Evolutionary conservation across 2,113 vertebrate genomes (phyloP), one percentile per base, ranked within the genome.

Genomic region (Antennarius striatus): DNA sequence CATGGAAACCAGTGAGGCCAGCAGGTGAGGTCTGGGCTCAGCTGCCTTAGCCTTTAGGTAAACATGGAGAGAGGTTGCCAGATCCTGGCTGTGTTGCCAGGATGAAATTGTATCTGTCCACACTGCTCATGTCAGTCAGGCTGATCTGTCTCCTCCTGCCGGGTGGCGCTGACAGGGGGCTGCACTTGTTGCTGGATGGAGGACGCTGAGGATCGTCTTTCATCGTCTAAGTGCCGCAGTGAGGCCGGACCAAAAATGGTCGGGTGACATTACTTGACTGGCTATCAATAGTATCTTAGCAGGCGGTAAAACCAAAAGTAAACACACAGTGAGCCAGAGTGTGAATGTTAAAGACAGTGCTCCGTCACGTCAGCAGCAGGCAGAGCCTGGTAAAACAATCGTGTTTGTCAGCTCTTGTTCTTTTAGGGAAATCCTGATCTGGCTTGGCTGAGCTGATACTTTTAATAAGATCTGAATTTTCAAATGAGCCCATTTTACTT

Each of bases 201-300:
- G 86, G 91, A 86, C 90, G 77, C 52, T 53, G 87, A 92, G 91
- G 90, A 83, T 60, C 68, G 57, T 74, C 92, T 97, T 96, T 96
- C 89, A 95, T 92, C 90, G 84, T 86, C 91, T 92, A 92, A 95
- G 95, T 94, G 93, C 80, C 77, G 77, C 92, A 90, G 91, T 63
- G 88, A 92, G 91, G 89, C 91, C 49, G 56, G 90, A 93, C 88
- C 88, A 94, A 91, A 93, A 94, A 93, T 71, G 77, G 92, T 96
- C 95, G 94, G 94, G 95, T 94, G 96, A 95, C 94, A 94, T 95
- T 93, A 96, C 95, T 95, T 89, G 92, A 94, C 92, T 91, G 91
- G 92, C 85, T 77, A 79, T 88, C 93, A 95, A 94, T 94, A 92
- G 94, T 93, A 91, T 93, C 92, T 94, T 93, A 94, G 94, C 92